Evolutionary conservation across 2,888 invertebrate genomes (phyloP).

Genomic region (Hartigia nigra): DNA sequence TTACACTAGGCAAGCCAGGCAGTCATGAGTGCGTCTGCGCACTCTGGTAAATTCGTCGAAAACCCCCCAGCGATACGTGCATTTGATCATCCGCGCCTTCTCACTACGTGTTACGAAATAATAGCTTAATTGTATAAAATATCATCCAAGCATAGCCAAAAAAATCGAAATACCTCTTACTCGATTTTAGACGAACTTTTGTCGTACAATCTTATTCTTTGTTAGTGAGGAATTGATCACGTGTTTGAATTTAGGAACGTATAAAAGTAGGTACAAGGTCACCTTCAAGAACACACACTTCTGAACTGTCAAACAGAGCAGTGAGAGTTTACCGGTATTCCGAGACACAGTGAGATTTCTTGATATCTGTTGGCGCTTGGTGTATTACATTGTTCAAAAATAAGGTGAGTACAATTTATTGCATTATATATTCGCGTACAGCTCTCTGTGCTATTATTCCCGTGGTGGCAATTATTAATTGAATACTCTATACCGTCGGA

Average conservation of each 20-base stretch:
- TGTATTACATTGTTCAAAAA: background rate
- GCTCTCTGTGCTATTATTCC: background rate
- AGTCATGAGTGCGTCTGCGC: background rate
- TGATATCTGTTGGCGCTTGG: background rate
- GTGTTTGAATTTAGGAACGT: conserved; percentile 1
- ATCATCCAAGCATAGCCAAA: background rate
- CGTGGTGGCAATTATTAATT: background rate
- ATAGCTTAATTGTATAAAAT: background rate
- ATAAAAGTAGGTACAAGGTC: conserved; percentile 62
- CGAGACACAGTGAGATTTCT: background rate
- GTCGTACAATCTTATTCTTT: background rate
- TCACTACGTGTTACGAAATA: background rate
- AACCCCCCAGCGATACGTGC: background rate
- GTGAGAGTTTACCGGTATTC: background rate
- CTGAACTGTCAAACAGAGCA: conserved; percentile 46
- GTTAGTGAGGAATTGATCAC: background rate
- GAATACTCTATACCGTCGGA: background rate
- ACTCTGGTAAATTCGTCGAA: background rate
- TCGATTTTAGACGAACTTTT: background rate
- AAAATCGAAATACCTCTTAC: background rate
- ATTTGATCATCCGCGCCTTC: background rate
- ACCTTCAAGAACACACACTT: conserved; percentile 51
- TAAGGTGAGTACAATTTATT: background rate
- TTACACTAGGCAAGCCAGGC: background rate
- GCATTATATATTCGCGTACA: background rate